Base-by-base conservation (phyloP, 2,797 vertebrate genomes). In the Smutsia temminckii region DNA sequence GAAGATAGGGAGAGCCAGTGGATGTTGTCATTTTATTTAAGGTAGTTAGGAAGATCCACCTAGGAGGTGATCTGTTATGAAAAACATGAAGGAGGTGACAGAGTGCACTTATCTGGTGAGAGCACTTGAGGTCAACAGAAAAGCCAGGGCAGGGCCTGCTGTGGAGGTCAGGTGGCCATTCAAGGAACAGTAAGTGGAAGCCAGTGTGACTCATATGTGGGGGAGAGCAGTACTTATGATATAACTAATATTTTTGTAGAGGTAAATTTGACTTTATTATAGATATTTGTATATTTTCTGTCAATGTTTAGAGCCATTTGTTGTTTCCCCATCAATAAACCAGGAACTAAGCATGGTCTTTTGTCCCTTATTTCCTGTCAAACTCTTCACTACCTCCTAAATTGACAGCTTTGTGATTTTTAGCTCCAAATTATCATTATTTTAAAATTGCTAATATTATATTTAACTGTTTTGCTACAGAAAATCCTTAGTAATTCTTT, bases 391-490 rank as follows among this genome's bases (percentile, higher is more conserved):
- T 57, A 59, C 32, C 10, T 85, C 20, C 25, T 42, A n/a, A 29
- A 40, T 64, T 92, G 57, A 61, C 71, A 83, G 18, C n/a, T 75
- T 64, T 85, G 72, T 78, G 34, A 93, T 78, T 80, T 46, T 91
- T 81, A 77, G 66, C 20, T 72, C 21, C 20, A 88, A 21, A 81
- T 66, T 87, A n/a, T 81, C 86, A 79, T 72, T 89, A 46, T 75
- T 51, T 84, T 91, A 59, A 91, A 95, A 21, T 91, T 81, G 78
- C 16, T 64, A 69, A 78, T 63, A 94, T 86, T 85, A 51, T 5
- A 46, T 34, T 53, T 90, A 87, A 80, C 17, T 61, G 13, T 75
- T 94, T 79, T 86, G 55, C 46, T 77, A 46, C 14, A 78, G 66
- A 72, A 81, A 63, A 37, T 10, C 11, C 64, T 83, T 27, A 51